Base-by-base conservation (phyloP, 1,140 invertebrate genomes). In the Hesperophylax magnus region DNA sequence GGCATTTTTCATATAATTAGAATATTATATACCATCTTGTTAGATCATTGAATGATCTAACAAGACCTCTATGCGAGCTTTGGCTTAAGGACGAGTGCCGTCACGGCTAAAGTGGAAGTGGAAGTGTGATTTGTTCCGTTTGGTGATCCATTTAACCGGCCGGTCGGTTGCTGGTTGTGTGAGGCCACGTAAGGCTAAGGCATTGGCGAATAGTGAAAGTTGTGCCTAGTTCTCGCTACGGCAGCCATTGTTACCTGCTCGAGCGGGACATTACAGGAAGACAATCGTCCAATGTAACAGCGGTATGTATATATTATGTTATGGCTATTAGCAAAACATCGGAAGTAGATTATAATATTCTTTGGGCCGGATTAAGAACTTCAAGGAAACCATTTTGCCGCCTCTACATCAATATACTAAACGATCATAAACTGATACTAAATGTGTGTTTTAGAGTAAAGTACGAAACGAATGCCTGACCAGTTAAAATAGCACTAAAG, bases 151-250 rank as follows among this genome's bases (percentile, higher is more conserved):
- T 71, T 71, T 71, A 71, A n/a, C 67, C 20, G 67, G 17, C 67
- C 34, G 63, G 39, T 47, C 18, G 67, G n/a, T 39, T n/a, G 61
- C 24, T 31, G 61, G 63, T 24, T 20, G 34, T 71, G 8, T 71
- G 39, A 71, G 67, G 67, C 67, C 67, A 24, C 67, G 34, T 17
- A 58, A 27, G 63, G 22, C 27, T 17, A 58, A 27, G 63, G 22
- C 27, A 67, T 67, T 31, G 63, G 63, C 67, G 67, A 52, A 71
- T 71, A 71, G 67, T 53, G 67, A 71, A 71, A 71, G 67, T 71
- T 71, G 27, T 31, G n/a, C 67, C 67, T 71, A 20, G 34, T 47
- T 53, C 39, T 47, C 34, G 31, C 34, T 2, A 3, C 18, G 61
- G 15, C 61, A 5, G 18, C 61, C 61, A 65, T 65, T 27, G 63